A percentile compares a stretch with the other conserved stretches of the same genome.
phyloP scores from a whole-genome alignment of 2,797 vertebrate genomes.

The Tenualosa thibaudeaui region DNA sequence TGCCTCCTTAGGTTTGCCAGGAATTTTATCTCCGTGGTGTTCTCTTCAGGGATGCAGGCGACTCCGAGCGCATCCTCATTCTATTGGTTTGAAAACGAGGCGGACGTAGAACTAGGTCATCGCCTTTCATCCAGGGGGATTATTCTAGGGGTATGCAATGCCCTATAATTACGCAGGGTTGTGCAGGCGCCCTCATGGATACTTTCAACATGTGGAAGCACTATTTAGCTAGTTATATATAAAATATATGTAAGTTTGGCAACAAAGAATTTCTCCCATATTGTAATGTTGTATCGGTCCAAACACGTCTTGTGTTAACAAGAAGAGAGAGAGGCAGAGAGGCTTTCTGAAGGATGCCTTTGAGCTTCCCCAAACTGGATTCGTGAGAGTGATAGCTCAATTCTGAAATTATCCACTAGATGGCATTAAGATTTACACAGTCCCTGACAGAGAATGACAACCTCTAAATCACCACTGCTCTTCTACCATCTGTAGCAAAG shows the following conservation, averaged over 20 bases:
- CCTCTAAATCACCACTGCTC: neutral
- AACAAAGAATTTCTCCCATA: too few species aligned
- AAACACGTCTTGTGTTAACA: neutral
- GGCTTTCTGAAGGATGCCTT: neutral
- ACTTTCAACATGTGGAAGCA: neutral
- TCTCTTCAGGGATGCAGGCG: neutral
- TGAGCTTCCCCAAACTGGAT: neutral
- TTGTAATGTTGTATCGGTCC: too few species aligned
- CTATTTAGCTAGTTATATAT: neutral
- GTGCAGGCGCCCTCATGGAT: neutral
- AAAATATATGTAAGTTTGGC: too few species aligned
- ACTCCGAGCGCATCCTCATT: constrained; percentile 1
- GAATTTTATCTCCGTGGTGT: neutral
- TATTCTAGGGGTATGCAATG: constrained; percentile 11
- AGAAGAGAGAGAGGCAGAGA: neutral
- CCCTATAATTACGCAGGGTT: neutral
- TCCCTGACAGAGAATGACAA: neutral
- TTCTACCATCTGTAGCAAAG: neutral
- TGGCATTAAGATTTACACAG: neutral
- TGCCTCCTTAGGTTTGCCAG: neutral
- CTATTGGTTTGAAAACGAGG: constrained; percentile 2
- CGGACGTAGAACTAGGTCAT: constrained; percentile 25
- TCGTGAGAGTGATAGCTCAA: neutral
- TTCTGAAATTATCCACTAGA: neutral
- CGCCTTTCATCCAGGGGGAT: constrained; percentile 20